Percentiles rank a stretch among this genome's conserved stretches.
phyloP scores from a whole-genome alignment of 2,797 vertebrate species.

The Pangasius krempfi region DNA sequence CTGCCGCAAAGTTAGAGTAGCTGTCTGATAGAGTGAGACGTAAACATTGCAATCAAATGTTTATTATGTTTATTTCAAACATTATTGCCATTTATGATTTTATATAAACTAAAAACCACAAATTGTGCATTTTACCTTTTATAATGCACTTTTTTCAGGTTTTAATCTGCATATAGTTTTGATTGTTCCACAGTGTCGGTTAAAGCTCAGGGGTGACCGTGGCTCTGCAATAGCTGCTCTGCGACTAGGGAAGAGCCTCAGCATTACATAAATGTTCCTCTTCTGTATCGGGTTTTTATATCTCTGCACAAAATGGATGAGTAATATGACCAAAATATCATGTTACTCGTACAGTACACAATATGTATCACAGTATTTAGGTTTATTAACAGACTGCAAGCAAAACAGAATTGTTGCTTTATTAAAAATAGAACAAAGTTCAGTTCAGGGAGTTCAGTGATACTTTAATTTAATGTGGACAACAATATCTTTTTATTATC shows the following conservation, averaged over 20 bases:
- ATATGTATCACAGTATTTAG: neutral
- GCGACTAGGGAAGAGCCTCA: neutral
- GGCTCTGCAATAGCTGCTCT: neutral
- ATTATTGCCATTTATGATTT: neutral
- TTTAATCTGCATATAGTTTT: neutral
- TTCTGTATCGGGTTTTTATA: neutral
- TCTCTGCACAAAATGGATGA: neutral
- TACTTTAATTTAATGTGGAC: neutral
- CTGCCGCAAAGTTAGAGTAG: slow-evolving; percentile 33
- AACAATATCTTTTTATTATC: too few relatives aligned
- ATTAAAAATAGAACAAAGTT: neutral
- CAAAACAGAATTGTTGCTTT: neutral
- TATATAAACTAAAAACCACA: neutral
- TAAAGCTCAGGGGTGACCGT: neutral
- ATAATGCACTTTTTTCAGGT: neutral
- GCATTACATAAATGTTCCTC: neutral
- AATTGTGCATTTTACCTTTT: neutral
- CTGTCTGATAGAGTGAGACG: neutral
- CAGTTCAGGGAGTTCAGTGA: neutral
- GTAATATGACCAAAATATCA: neutral
- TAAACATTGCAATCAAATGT: slow-evolving; percentile 7
- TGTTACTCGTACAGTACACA: neutral
- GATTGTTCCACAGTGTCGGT: neutral
- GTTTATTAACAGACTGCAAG: neutral
- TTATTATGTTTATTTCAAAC: neutral